These are phyloP conservation scores for Eristalis pertinax DNA, from an alignment of 2,888 invertebrate genomes.

Conservation along the genomic window DNA sequence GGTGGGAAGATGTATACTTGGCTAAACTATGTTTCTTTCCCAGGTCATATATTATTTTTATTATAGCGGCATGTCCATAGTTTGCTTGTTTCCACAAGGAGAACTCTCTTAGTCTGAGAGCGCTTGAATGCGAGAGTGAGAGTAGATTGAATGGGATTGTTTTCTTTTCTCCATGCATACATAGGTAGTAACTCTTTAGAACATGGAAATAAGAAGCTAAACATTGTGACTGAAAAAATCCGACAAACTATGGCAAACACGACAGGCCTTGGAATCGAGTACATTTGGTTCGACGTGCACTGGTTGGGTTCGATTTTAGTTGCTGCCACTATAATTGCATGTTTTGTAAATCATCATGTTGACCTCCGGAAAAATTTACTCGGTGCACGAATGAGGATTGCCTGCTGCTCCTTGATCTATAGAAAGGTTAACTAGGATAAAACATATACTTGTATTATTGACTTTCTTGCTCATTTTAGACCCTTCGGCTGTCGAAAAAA, in stretches of 20 bases:
- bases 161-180: no score
- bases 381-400: constrained; percentile 86
- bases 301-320: constrained; percentile 79
- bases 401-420: constrained; percentile 86
- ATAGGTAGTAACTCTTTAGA: background rate
- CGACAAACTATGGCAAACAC: constrained; percentile 8
- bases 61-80: no score
- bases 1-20: no score
- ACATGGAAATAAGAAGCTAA: background rate
- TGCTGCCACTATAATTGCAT: constrained; percentile 76
- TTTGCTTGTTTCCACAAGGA: no score
- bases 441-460: constrained; percentile 14
- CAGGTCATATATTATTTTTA: no score
- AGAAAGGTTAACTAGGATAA: constrained; percentile 83
- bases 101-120: no score
- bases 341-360: constrained; percentile 81
- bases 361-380: constrained; percentile 80
- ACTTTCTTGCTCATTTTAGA: constrained; percentile 80
- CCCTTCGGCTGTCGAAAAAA: constrained; percentile 86
- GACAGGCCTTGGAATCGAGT: constrained; percentile 45
- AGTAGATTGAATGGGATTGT: no score
- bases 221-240: background rate
- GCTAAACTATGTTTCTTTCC: no score
- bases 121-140: no score
- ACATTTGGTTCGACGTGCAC: constrained; percentile 79